Conservation (phyloP, 1,140 invertebrate species). For the Rhagoletis zephyria region DNA sequence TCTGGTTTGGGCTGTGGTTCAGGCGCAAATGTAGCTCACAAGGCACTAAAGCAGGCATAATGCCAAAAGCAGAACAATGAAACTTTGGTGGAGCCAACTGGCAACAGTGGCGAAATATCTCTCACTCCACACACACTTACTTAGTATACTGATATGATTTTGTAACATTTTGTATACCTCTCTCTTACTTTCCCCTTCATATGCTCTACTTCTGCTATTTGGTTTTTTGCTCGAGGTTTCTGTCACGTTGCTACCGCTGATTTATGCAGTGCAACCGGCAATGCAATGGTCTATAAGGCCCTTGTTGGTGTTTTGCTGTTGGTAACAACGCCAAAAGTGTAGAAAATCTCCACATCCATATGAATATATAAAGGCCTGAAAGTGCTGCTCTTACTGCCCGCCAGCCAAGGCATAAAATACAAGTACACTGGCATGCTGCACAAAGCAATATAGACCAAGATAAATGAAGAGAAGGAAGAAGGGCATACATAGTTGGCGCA, state of each 20-base stretch:
- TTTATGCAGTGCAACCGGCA: constrained; percentile 20
- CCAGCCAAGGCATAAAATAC: not conserved
- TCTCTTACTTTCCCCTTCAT: not conserved
- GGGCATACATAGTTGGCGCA: not conserved
- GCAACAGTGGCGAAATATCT: constrained; percentile 11
- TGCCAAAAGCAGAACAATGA: not conserved
- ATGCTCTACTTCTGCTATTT: constrained; percentile 9
- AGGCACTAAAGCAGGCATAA: not conserved
- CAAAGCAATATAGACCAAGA: too few relatives aligned
- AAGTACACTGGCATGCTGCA: too few relatives aligned
- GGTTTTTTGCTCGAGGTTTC: not conserved
- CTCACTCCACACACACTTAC: not conserved
- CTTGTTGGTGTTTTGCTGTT: constrained; percentile 2
- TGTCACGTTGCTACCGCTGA: constrained; percentile 8
- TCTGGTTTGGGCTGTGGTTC: not conserved
- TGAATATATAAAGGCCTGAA: not conserved
- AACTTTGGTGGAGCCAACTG: constrained; percentile 21
- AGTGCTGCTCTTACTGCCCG: not conserved
- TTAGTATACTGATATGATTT: not conserved
- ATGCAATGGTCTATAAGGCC: not conserved
- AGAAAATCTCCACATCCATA: not conserved
- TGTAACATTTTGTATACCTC: not conserved
- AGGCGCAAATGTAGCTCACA: not conserved
- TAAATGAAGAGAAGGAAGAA: not conserved
- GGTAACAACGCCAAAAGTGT: not conserved